Percentiles rank a stretch among this genome's conserved stretches.
These are phyloP conservation scores for Sarcophaga rosellei DNA, from an alignment of 2,888 invertebrate species.

Conservation along the genomic window DNA sequence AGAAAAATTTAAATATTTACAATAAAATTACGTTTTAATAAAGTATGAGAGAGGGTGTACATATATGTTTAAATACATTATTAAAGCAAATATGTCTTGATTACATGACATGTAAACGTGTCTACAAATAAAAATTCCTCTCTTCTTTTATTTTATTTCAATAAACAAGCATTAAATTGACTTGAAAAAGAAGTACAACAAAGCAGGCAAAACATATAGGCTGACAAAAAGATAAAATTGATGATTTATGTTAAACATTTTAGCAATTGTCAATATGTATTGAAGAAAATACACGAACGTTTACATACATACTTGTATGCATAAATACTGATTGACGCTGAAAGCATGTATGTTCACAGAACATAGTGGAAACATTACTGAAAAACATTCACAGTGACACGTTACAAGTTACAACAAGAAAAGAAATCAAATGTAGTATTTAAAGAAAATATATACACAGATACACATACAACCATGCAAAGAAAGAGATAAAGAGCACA, in stretches of 20 bases:
- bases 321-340: too few species aligned
- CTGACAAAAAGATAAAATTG: conserved; percentile 41
- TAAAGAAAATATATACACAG: not conserved
- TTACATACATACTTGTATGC: not conserved
- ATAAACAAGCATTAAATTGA: conserved; percentile 32
- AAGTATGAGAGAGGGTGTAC: too few species aligned
- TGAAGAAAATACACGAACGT: not conserved
- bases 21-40: too few species aligned
- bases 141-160: conserved; percentile 6
- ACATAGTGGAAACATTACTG: not conserved
- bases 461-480: not conserved
- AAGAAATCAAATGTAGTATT: conserved; percentile 11
- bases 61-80: too few species aligned
- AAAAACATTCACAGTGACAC: not conserved
- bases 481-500: conserved; percentile 4
- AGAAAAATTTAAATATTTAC: too few species aligned
- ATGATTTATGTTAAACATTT: conserved; percentile 59
- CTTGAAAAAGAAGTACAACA: conserved; percentile 3
- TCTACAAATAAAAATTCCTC: conserved; percentile 16
- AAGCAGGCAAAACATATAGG: conserved; percentile 13
- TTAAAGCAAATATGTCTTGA: conserved; percentile 44
- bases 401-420: not conserved
- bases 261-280: conserved; percentile 58
- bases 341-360: not conserved
- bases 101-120: conserved; percentile 44